A percentile compares a stretch with the other conserved stretches of the same genome.
Evolutionary conservation across 2,797 vertebrate genomes (phyloP).

Genomic region (Anguilla obscura): DNA sequence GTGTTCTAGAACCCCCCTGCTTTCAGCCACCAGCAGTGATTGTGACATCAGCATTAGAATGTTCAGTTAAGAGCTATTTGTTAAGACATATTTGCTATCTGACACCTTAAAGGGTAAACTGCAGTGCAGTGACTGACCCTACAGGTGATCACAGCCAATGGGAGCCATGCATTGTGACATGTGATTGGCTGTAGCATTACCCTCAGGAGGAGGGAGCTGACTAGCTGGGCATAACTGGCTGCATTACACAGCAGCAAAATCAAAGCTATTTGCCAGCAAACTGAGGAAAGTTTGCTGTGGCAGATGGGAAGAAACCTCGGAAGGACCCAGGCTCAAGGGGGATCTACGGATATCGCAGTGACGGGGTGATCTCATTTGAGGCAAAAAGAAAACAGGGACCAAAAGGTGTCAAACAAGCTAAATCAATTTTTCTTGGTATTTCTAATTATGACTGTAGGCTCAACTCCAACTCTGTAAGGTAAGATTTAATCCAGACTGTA

Average conservation of each 20-base stretch:
- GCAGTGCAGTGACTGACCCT: too few species aligned
- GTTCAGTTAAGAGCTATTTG: too few species aligned
- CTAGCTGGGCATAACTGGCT: not conserved
- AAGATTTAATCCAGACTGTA: not conserved
- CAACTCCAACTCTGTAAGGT: not conserved
- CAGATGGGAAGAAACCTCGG: too few species aligned
- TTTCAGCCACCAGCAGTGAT: too few species aligned
- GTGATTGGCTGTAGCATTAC: not conserved
- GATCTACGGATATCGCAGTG: too few species aligned
- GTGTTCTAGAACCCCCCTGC: too few species aligned
- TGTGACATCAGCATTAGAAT: too few species aligned
- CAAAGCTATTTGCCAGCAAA: not conserved
- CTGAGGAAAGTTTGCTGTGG: not conserved
- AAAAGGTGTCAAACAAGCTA: not conserved
- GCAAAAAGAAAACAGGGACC: not conserved
- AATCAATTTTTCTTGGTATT: not conserved
- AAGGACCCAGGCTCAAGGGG: too few species aligned
- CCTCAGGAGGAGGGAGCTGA: not conserved
- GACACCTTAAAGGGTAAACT: too few species aligned
- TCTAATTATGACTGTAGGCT: not conserved
- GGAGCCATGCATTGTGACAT: not conserved
- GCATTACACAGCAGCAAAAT: not conserved
- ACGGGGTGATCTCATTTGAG: not conserved
- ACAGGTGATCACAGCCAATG: too few species aligned
- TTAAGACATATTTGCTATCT: too few species aligned